Conservation (phyloP, 2,797 vertebrate species). For the Sebastes oblongus region DNA sequence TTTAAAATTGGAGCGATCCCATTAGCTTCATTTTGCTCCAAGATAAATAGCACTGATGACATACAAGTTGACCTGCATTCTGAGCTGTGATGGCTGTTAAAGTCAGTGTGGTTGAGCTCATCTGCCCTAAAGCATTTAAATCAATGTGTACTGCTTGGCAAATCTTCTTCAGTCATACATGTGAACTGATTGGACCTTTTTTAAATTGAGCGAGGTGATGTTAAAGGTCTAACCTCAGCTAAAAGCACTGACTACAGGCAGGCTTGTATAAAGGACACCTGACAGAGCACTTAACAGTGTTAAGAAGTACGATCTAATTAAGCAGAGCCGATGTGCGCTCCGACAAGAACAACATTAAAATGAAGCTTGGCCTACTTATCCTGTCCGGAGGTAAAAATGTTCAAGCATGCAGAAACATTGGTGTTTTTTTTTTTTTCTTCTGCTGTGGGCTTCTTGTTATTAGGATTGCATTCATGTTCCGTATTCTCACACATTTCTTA, state of each 20-base stretch:
- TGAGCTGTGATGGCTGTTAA: constrained; percentile 24
- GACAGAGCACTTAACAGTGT: constrained; percentile 18
- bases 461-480: constrained; percentile 58
- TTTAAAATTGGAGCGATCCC: constrained; percentile 71
- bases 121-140: constrained; percentile 35
- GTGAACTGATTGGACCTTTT: not conserved
- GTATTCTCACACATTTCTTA: constrained; percentile 63
- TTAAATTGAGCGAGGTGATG: not conserved
- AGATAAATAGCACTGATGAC: constrained; percentile 13
- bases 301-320: constrained; percentile 24
- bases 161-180: not conserved
- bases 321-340: constrained; percentile 25
- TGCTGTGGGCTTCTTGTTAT: constrained; percentile 53
- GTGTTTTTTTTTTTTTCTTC: not conserved
- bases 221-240: not conserved
- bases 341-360: constrained; percentile 55
- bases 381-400: constrained; percentile 66
- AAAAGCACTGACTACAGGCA: not conserved
- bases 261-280: constrained; percentile 12
- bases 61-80: constrained; percentile 19
- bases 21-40: constrained; percentile 34
- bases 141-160: not conserved
- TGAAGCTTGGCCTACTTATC: constrained; percentile 77
- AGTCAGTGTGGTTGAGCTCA: constrained; percentile 29
- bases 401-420: constrained; percentile 60